Evolutionary conservation across 2,113 vertebrate genomes (phyloP).

Genomic region (Cinclus cinclus): DNA sequence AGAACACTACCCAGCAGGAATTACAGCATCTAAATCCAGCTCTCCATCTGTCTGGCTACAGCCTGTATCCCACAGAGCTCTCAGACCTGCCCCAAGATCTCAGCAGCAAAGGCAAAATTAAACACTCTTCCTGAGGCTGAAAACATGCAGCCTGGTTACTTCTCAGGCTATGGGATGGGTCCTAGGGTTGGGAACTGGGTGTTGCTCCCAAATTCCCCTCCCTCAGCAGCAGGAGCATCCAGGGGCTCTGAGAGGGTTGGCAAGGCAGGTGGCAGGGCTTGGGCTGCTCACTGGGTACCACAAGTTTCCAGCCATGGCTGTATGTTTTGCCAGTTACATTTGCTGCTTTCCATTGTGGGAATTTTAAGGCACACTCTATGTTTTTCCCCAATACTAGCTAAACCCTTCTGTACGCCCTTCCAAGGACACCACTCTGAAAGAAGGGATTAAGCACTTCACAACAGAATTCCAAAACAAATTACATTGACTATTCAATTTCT

Average conservation of each 20-base stretch:
- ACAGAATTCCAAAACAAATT: background rate
- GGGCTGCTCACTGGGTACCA: accelerated
- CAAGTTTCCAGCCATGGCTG: background rate
- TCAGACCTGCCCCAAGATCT: background rate
- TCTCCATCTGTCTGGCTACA: background rate
- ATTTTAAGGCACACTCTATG: background rate
- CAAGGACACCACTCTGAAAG: background rate
- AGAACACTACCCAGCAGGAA: background rate
- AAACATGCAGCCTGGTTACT: background rate
- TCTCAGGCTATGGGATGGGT: background rate
- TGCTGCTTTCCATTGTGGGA: accelerated
- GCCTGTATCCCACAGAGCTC: background rate
- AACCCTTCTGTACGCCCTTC: background rate
- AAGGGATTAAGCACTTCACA: background rate
- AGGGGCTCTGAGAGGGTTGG: background rate
- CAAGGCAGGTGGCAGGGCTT: background rate
- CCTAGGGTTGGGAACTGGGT: accelerated
- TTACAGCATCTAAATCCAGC: background rate
- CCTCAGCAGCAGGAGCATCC: background rate
- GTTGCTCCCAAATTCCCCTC: background rate
- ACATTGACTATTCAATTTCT: background rate
- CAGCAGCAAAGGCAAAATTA: background rate
- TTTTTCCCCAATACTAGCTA: background rate
- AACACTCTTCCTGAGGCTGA: accelerated
- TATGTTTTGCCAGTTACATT: background rate